Evolutionary conservation across 2,888 invertebrate species (phyloP), one percentile per base, ranked within the genome.

Genomic region (Imbricaverruca yamaguchii): DNA sequence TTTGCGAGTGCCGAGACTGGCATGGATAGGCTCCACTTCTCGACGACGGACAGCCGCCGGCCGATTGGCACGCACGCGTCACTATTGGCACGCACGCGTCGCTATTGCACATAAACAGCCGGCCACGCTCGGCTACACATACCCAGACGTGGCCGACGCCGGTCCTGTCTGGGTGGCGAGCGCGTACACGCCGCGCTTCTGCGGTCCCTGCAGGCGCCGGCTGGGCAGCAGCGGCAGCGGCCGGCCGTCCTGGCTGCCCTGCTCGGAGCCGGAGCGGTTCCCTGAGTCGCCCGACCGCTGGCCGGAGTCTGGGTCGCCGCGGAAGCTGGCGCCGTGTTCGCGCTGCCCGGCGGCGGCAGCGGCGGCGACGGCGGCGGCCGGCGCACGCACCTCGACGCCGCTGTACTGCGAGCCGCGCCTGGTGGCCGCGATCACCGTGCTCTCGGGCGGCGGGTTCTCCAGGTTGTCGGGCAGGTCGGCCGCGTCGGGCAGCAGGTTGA

Each of bases 141-240:
- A 84, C 77, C 83, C 83, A 15, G 83, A 84, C 11, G 83, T 82
- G 23, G 82, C 81, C 53, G 83, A 83, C 56, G 83, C 83, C 80
- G 78, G 57, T 82, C 81, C 74, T 79, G 79, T 4, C 56, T 39
- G 25, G 61, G 80, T 0, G 81, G 39, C 23, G 18, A 74, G 81
- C 25, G 81, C 69, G 81, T 81, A 83, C 23, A 78, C 81, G 8
- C 82, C 82, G 18, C 82, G 63, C n/a, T 80, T 69, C 80, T 80
- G 82, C 56, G 82, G 83, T 25, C 82, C 83, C 77, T 83, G 82
- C 56, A 63, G 57, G 65, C 81, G 83, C 56, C 82, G 82, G 65
- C 83, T 83, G 53, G 82, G 83, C 74, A 81, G 83, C 57, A 81
- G 82, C 53, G 83, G 83, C 77, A 83, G 81, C 56, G 82, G 83